Conservation (phyloP, 2,888 invertebrate species). For the Diaprepes abbreviatus region DNA sequence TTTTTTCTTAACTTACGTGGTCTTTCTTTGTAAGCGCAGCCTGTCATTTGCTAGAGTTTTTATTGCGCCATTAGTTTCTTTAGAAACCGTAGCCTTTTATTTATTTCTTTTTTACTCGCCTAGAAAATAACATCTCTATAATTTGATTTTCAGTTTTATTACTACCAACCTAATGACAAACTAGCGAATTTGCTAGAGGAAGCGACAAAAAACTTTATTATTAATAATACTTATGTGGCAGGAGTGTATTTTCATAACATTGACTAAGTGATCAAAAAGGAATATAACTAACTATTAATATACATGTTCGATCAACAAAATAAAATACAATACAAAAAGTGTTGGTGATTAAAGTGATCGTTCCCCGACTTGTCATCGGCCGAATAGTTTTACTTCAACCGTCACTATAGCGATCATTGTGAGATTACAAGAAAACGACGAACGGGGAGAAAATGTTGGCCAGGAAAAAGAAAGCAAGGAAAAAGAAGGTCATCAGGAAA, state of each 20-base stretch:
- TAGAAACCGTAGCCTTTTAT: constrained; percentile 12
- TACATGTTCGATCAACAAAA: too few relatives aligned
- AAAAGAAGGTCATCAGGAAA: constrained; percentile 74
- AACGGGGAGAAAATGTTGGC: constrained; percentile 71
- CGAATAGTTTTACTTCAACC: constrained; percentile 11
- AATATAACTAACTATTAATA: too few relatives aligned
- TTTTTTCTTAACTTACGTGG: constrained; percentile 17
- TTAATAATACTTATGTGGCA: too few relatives aligned
- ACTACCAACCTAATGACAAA: neutral
- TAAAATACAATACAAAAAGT: too few relatives aligned
- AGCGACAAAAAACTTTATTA: too few relatives aligned
- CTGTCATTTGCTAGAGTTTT: constrained; percentile 12
- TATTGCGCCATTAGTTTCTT: constrained; percentile 1
- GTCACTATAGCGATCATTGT: constrained; percentile 74
- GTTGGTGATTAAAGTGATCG: neutral
- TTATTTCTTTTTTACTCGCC: neutral
- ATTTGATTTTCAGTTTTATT: neutral
- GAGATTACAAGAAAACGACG: constrained; percentile 73
- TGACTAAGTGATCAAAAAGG: too few relatives aligned
- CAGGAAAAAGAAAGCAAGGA: constrained; percentile 74
- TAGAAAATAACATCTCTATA: neutral
- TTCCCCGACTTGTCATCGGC: neutral
- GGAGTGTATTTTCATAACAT: too few relatives aligned
- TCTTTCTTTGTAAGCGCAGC: constrained; percentile 2
- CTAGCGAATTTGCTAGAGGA: too few relatives aligned